Percentiles rank a stretch among this genome's conserved stretches.
Evolutionary conservation across 2,113 vertebrate genomes (phyloP).

Genomic region (Machaerirhynchus nigripectus): DNA sequence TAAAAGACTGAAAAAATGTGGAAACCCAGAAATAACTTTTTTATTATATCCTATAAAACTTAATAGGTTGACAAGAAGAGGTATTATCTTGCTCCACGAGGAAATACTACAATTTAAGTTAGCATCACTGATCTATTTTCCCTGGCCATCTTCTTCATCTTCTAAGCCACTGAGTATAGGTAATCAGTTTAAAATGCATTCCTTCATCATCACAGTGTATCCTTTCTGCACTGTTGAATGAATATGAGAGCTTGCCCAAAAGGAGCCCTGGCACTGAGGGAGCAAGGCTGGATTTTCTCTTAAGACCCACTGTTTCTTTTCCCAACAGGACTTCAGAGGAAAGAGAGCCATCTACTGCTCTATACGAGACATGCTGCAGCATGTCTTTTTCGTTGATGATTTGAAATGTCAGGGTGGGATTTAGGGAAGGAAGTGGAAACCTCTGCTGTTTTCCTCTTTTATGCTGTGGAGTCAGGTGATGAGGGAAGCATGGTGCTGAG

Average conservation of each 20-base stretch:
- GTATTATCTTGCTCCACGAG: not conserved
- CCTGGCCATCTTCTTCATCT: not conserved
- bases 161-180: not conserved
- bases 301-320: not conserved
- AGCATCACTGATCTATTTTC: not conserved
- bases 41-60: not conserved
- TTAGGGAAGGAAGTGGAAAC: not conserved
- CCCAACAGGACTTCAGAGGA: not conserved
- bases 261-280: not conserved
- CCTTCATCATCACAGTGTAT: not conserved
- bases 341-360: slow-evolving; percentile 39
- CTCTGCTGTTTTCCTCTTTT: not conserved
- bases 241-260: not conserved
- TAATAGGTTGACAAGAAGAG: not conserved
- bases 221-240: not conserved
- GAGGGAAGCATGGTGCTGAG: rapidly evolving
- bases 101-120: not conserved
- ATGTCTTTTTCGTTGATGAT: not conserved
- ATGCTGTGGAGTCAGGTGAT: not conserved
- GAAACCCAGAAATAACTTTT: not conserved
- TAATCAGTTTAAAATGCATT: not conserved
- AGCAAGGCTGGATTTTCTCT: not conserved
- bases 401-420: not conserved
- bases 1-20: not conserved
- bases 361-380: not conserved